A percentile compares a stretch with the other conserved stretches of the same genome.
These are phyloP conservation scores for Acholoe squamosa DNA, from an alignment of 2,888 invertebrate genomes.

Conservation along the genomic window DNA sequence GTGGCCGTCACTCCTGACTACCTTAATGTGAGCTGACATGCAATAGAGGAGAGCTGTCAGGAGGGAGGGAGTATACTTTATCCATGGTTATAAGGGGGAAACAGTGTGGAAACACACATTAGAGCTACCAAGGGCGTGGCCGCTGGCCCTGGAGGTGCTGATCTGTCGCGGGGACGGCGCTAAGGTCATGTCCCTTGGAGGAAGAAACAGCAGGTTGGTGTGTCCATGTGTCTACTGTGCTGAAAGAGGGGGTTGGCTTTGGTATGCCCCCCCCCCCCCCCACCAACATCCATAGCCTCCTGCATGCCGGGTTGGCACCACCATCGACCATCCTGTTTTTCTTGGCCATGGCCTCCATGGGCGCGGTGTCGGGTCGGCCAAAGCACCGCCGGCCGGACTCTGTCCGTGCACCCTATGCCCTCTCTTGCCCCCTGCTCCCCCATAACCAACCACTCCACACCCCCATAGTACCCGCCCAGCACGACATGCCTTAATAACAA, in stretches of 20 bases:
- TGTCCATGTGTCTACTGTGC: too few species aligned
- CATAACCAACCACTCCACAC: neutral
- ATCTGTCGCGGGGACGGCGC: too few species aligned
- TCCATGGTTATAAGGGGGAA: too few species aligned
- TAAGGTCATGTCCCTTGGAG: too few species aligned
- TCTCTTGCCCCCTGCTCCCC: neutral
- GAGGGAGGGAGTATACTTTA: too few species aligned
- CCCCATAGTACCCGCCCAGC: neutral
- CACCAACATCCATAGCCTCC: neutral
- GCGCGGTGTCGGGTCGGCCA: neutral
- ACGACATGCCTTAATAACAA: too few species aligned
- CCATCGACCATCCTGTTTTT: neutral
- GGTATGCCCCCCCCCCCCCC: too few species aligned
- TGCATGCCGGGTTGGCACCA: neutral
- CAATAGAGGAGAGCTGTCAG: neutral
- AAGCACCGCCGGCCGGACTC: neutral
- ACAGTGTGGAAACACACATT: too few species aligned
- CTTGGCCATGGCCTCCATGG: neutral
- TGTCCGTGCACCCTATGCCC: slow-evolving; percentile 35
- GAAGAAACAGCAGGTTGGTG: too few species aligned
- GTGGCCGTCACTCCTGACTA: neutral
- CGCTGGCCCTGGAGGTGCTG: too few species aligned
- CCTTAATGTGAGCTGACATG: neutral
- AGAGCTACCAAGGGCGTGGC: too few species aligned
- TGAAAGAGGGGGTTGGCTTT: too few species aligned